Conservation (phyloP, 2,113 vertebrate species). For the Loxodonta africana region DNA sequence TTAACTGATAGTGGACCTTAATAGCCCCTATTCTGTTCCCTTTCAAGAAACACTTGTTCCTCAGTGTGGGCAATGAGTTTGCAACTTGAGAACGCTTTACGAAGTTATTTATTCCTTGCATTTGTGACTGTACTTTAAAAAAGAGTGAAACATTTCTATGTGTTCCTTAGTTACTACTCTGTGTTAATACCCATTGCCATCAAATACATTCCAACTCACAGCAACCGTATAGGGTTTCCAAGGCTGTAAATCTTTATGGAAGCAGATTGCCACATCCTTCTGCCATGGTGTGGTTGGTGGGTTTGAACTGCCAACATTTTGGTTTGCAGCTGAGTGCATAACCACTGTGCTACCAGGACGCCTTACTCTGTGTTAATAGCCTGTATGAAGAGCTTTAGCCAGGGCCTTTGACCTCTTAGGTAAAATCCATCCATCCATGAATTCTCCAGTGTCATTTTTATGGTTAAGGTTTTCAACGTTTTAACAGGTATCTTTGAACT, state of each 20-base stretch:
- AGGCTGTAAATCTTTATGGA: too few relatives aligned
- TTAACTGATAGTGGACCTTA: not conserved
- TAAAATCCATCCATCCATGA: constrained; percentile 9
- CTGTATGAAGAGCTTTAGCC: not conserved
- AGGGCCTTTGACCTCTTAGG: constrained; percentile 8
- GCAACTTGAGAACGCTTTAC: constrained; percentile 1
- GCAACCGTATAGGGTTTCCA: too few relatives aligned
- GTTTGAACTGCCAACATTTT: too few relatives aligned
- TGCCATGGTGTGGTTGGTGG: too few relatives aligned
- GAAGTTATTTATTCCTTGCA: constrained; percentile 31
- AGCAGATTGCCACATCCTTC: too few relatives aligned
- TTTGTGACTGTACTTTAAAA: not conserved
- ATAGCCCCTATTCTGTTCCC: not conserved
- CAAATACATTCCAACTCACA: too few relatives aligned
- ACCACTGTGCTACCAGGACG: too few relatives aligned
- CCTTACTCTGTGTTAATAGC: not conserved
- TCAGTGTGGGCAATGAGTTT: not conserved
- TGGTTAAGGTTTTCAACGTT: constrained; percentile 5
- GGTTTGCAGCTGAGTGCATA: too few relatives aligned
- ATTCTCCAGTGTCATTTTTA: constrained; percentile 30
- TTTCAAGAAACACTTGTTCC: constrained; percentile 65
- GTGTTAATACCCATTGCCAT: not conserved
- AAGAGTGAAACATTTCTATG: constrained; percentile 14
- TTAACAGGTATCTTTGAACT: constrained; percentile 13
- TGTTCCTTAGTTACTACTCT: not conserved